Base-by-base conservation (phyloP, 2,888 invertebrate genomes). In the Himalopsyche tibetana region DNA sequence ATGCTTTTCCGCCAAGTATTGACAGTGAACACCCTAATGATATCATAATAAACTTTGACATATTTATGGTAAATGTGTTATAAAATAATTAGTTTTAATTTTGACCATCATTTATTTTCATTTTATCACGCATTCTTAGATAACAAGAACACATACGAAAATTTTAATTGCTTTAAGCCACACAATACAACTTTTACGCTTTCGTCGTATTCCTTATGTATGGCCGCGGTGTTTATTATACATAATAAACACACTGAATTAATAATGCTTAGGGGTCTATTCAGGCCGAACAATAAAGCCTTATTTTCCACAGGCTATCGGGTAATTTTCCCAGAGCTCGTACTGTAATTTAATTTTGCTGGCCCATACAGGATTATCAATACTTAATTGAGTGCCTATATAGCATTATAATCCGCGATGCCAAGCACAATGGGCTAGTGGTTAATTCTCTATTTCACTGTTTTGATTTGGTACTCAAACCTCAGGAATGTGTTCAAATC, bases 241-340 rank as follows among this genome's bases (percentile, higher is more conserved):
- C 63, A 19, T 63, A 63, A 63, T 63, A 63, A 63, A 63, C 63
- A 19, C 63, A 19, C 19, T 6, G 63, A 63, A 63, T 63, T 63
- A 63, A 63, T 63, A 63, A 63, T 63, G 63, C 19, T 19, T 63
- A 63, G 3, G 19, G 63, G 4, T 63, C 63, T 63, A 63, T 63
- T 63, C 63, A 63, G 63, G 19, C 19, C 9, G 5, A 63, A 63
- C 63, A 63, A 63, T 63, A 63, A 63, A 28, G 56, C 28, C 11
- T 19, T 63, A 63, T 63, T 63, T 56, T 56, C 56, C 9, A 56
- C 17, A 80, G 80, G 36, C 80, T 17, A 80, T 28, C 42, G 36
- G 2, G 51, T 19, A 42, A 82, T 82, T 82, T 82, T 82, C 36
- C 45, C 42, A 17, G 12, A 17, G 82, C 36, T 45, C 82, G 9